Conservation (phyloP, 2,797 vertebrate genomes). For the Buphagus erythrorhynchus region DNA sequence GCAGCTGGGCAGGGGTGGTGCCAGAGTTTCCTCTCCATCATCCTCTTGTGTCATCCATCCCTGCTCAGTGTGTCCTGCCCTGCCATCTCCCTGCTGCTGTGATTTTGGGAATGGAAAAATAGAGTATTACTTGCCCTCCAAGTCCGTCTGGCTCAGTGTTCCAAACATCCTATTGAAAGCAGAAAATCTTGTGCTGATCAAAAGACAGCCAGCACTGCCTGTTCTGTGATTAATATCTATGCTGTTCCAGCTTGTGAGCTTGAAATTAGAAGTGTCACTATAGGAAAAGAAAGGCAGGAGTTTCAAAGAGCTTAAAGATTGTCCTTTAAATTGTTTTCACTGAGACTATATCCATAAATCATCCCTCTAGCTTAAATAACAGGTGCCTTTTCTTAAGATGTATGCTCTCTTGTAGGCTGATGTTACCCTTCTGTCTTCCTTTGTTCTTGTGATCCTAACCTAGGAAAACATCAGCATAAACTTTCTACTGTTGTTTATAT, state of each 20-base stretch:
- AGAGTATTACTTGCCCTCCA: background rate
- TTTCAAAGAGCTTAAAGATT: background rate
- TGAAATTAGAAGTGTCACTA: background rate
- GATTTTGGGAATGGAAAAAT: background rate
- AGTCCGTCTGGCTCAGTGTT: background rate
- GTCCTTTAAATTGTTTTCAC: background rate
- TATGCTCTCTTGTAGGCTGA: background rate
- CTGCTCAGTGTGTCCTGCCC: background rate
- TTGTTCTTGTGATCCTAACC: background rate
- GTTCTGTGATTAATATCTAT: background rate
- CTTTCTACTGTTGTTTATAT: background rate
- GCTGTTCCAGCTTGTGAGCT: background rate
- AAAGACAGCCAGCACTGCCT: background rate
- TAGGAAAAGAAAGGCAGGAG: background rate
- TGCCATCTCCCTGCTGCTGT: background rate
- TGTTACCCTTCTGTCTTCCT: background rate
- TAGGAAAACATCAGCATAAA: background rate
- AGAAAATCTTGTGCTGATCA: background rate
- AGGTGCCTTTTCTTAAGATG: background rate
- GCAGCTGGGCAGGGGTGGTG: background rate
- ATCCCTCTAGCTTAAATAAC: background rate
- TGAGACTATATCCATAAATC: background rate
- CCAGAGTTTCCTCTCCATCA: background rate
- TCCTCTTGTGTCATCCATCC: accelerated
- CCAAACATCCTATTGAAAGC: background rate